A percentile compares a stretch with the other conserved stretches of the same genome.
Conservation (phyloP, 2,113 vertebrate genomes). For the Zosterops hypoxanthus region DNA sequence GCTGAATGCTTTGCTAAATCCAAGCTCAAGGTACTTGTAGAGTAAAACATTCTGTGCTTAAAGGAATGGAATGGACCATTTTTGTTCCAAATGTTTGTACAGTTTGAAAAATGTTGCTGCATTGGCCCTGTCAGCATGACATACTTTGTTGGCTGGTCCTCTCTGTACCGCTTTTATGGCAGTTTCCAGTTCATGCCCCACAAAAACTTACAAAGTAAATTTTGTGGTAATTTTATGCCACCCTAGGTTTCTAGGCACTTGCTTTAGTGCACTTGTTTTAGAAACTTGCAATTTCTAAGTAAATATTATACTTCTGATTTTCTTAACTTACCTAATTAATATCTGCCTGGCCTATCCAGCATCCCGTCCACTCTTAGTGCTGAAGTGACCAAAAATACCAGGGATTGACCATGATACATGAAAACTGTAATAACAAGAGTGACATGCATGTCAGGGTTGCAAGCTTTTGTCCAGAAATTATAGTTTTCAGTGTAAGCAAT, state of each 20-base stretch:
- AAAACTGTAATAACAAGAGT: background rate
- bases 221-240: background rate
- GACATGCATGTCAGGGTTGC: background rate
- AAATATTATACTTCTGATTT: background rate
- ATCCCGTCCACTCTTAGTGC: background rate
- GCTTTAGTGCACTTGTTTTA: background rate
- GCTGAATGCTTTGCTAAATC: background rate
- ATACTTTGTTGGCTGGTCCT: background rate
- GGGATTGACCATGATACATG: background rate
- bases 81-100: slow-evolving; percentile 30
- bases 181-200: background rate
- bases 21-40: background rate
- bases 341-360: background rate
- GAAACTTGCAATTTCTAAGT: background rate
- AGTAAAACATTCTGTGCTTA: background rate
- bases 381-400: background rate
- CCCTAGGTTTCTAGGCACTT: background rate
- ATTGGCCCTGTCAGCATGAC: slow-evolving; percentile 1
- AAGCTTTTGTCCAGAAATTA: background rate
- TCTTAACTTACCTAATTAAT: background rate
- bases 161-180: background rate
- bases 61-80: background rate
- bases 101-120: background rate
- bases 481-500: background rate
- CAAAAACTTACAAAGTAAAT: background rate